phyloP scores from a whole-genome alignment of 1,140 invertebrate species.

The Euwallacea similis region DNA sequence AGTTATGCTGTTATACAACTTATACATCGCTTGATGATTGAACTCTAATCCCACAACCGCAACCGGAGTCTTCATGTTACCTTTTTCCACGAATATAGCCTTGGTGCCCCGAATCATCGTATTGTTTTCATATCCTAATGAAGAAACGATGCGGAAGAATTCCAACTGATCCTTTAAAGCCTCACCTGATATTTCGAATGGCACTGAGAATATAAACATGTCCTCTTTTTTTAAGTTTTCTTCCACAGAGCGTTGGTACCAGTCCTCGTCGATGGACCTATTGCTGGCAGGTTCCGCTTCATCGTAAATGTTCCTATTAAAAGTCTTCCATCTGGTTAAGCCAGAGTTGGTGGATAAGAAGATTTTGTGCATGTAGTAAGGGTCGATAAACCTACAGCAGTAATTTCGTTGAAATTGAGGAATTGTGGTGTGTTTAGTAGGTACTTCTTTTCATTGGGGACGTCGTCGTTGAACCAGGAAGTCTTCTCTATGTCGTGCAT shows the following conservation, averaged over 20 bases:
- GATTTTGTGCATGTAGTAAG: constrained; percentile 49
- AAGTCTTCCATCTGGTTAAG: constrained; percentile 77
- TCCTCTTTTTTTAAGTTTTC: constrained; percentile 76
- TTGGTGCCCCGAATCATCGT: constrained; percentile 82
- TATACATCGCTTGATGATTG: constrained; percentile 62
- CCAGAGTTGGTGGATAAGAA: constrained; percentile 88
- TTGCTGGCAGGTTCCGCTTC: constrained; percentile 56
- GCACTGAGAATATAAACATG: constrained; percentile 85
- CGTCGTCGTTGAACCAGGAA: constrained; percentile 42
- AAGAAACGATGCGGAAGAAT: neutral
- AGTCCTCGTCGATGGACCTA: constrained; percentile 84
- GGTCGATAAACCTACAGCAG: constrained; percentile 35
- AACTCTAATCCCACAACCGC: constrained; percentile 91
- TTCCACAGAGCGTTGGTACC: constrained; percentile 90
- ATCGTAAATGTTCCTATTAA: constrained; percentile 33
- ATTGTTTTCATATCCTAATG: constrained; percentile 60
- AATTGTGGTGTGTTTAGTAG: neutral
- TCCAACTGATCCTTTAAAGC: neutral
- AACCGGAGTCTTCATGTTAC: constrained; percentile 70
- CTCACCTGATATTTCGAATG: constrained; percentile 60
- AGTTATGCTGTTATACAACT: constrained; percentile 77
- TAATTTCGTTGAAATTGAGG: neutral
- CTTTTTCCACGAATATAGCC: constrained; percentile 74
- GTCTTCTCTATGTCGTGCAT: constrained; percentile 39
- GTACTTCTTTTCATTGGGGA: constrained; percentile 5